phyloP scores from a whole-genome alignment of 2,797 vertebrate species.

The Tokudaia muenninki region DNA sequence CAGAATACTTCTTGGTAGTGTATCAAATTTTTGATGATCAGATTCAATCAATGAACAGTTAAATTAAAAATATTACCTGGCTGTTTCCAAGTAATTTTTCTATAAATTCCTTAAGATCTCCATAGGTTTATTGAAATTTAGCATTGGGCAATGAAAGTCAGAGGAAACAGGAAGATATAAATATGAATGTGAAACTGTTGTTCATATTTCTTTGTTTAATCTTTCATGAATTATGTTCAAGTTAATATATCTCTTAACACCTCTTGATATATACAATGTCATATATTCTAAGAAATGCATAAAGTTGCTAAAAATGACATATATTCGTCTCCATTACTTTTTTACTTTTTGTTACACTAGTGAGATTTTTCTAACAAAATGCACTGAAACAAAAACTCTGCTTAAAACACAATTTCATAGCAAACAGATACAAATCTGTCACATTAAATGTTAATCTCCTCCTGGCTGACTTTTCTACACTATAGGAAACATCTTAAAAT shows the following conservation, averaged over 20 bases:
- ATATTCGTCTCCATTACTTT: conserved; percentile 22
- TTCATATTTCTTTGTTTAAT: neutral
- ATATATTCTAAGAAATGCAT: neutral
- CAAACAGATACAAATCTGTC: conserved; percentile 32
- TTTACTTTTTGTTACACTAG: conserved; percentile 60
- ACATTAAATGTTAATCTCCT: conserved; percentile 67
- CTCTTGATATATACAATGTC: neutral
- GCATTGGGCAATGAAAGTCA: neutral
- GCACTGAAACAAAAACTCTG: neutral
- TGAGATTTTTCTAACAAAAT: conserved; percentile 21
- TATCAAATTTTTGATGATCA: neutral
- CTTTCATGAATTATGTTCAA: neutral
- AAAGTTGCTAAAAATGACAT: neutral
- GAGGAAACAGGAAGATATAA: neutral
- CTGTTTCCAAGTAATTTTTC: neutral
- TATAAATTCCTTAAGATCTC: neutral
- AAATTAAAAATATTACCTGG: conserved; percentile 4
- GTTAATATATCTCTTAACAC: neutral
- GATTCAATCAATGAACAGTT: neutral
- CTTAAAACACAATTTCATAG: neutral
- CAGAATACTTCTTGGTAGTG: neutral
- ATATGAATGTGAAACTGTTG: neutral
- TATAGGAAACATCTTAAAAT: conserved; percentile 33
- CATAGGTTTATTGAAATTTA: conserved; percentile 5
- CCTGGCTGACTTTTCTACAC: neutral